phyloP scores from a whole-genome alignment of 2,113 vertebrate genomes.

The Etheostoma cragini region DNA sequence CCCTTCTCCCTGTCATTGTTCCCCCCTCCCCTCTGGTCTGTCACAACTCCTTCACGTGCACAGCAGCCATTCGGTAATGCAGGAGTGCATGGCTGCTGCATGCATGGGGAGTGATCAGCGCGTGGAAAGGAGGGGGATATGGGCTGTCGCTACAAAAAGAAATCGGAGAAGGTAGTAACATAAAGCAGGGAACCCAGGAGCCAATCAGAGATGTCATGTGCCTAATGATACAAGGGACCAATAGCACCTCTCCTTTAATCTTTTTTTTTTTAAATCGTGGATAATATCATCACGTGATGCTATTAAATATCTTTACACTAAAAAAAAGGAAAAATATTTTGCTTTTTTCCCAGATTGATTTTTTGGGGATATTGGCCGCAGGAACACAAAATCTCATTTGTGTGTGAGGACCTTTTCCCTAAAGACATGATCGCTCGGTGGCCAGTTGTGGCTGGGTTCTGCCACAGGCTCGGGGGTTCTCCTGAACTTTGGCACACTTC shows the following conservation, averaged over 20 bases:
- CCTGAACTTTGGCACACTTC: slow-evolving; percentile 77
- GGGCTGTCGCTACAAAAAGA: slow-evolving; percentile 27
- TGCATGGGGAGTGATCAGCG: slow-evolving; percentile 63
- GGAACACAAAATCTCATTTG: slow-evolving; percentile 8
- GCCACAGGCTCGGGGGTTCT: slow-evolving; percentile 48
- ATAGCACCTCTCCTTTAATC: slow-evolving; percentile 7
- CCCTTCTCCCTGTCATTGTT: not conserved
- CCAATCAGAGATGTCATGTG: slow-evolving; percentile 19
- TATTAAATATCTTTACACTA: not conserved
- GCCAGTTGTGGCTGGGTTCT: slow-evolving; percentile 11
- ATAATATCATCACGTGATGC: slow-evolving; percentile 13
- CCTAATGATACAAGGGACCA: slow-evolving; percentile 10
- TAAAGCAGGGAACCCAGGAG: slow-evolving; percentile 34
- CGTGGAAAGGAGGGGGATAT: not conserved
- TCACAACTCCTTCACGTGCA: slow-evolving; percentile 76
- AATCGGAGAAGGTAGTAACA: slow-evolving; percentile 14
- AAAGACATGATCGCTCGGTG: slow-evolving; percentile 14
- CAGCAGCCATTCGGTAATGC: slow-evolving; percentile 65
- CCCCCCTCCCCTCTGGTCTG: slow-evolving; percentile 10
- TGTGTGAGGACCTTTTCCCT: slow-evolving; percentile 26
- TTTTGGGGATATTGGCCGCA: not conserved
- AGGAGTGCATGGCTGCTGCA: slow-evolving; percentile 63
- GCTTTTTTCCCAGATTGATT: not conserved
- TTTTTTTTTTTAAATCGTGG: not conserved
- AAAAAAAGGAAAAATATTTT: not conserved